Evolutionary conservation across 2,113 vertebrate genomes (phyloP).

Genomic region (Gavialis gangeticus): DNA sequence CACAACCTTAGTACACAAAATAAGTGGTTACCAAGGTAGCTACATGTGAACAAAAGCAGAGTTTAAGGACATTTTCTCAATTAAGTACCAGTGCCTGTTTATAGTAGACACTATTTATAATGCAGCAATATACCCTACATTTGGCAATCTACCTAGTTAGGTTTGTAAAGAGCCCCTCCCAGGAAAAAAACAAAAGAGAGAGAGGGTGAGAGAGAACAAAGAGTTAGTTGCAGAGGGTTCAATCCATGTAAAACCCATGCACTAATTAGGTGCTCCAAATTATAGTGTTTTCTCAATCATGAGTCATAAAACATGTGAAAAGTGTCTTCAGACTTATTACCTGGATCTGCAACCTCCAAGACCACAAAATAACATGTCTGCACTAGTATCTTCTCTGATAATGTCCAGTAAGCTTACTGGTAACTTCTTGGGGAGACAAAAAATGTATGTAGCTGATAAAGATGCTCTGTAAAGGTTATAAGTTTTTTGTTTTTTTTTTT

Average conservation of each 20-base stretch:
- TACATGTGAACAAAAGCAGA: background rate
- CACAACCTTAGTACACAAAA: background rate
- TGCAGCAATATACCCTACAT: background rate
- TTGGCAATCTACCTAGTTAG: background rate
- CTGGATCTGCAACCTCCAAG: background rate
- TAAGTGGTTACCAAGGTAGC: background rate
- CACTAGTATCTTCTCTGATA: background rate
- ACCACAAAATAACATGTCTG: background rate
- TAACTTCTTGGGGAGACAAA: accelerated
- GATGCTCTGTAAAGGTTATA: background rate
- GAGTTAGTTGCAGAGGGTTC: background rate
- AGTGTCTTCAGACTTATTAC: background rate
- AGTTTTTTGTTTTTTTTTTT: no score
- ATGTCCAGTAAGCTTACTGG: accelerated
- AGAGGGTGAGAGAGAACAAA: background rate
- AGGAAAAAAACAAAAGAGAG: no score
- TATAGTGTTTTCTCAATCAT: background rate
- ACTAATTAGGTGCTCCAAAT: background rate
- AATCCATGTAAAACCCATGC: background rate
- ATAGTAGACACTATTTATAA: background rate
- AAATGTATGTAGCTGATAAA: background rate
- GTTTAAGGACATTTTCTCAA: background rate
- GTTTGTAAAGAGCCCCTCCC: background rate
- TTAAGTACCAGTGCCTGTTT: background rate
- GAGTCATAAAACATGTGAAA: background rate